These are phyloP conservation scores for Atherix ibis DNA, from an alignment of 2,888 invertebrate species.

Conservation along the genomic window DNA sequence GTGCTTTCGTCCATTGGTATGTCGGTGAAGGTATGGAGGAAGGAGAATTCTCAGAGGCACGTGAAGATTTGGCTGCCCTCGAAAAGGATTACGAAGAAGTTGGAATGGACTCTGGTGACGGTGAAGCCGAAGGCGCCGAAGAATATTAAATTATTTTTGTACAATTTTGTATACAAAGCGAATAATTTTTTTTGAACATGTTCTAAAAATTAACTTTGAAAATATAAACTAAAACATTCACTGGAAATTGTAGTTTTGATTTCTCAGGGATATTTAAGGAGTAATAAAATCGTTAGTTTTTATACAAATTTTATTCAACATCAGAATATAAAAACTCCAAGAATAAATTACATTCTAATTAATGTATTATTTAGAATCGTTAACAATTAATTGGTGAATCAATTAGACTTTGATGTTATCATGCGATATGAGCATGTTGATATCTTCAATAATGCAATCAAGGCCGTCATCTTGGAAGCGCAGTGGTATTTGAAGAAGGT, in stretches of 20 bases:
- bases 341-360: not conserved
- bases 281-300: too few relatives aligned
- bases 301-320: too few relatives aligned
- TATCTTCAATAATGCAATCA: slow-evolving; percentile 12
- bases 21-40: slow-evolving; percentile 78
- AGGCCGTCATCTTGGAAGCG: slow-evolving; percentile 9
- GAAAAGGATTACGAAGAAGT: slow-evolving; percentile 83
- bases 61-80: slow-evolving; percentile 57
- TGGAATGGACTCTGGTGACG: slow-evolving; percentile 72
- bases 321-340: too few relatives aligned
- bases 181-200: not conserved
- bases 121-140: slow-evolving; percentile 64
- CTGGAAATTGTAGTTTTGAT: too few relatives aligned
- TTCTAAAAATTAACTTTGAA: too few relatives aligned
- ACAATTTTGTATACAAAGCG: not conserved
- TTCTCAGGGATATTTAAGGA: too few relatives aligned
- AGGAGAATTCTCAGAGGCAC: slow-evolving; percentile 73
- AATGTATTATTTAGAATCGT: not conserved
- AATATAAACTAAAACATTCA: too few relatives aligned
- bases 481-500: slow-evolving; percentile 10
- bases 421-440: slow-evolving; percentile 7
- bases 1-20: slow-evolving; percentile 94
- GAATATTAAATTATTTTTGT: slow-evolving; percentile 43
- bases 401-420: slow-evolving; percentile 4
- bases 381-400: too few relatives aligned